These are phyloP conservation scores for Pseudochirops corinnae DNA, from an alignment of 2,797 vertebrate genomes.

Conservation along the genomic window DNA sequence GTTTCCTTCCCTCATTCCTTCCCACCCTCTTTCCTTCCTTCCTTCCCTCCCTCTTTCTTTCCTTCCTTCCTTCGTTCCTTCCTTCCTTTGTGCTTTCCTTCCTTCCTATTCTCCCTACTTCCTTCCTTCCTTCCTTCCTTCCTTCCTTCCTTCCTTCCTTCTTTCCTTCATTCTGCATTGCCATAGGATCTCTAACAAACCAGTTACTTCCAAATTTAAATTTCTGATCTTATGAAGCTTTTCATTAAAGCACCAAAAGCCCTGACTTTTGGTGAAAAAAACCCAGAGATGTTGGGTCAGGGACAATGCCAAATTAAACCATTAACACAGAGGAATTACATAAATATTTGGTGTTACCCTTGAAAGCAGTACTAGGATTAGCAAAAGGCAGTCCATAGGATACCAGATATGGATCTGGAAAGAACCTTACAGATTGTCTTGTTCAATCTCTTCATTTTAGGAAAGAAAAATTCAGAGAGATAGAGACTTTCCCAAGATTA, in stretches of 20 bases:
- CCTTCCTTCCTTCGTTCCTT: not conserved
- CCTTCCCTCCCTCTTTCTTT: too few relatives aligned
- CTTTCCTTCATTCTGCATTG: not conserved
- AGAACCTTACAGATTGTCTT: not conserved
- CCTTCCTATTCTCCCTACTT: too few relatives aligned
- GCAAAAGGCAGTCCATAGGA: not conserved
- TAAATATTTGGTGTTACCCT: not conserved
- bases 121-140: too few relatives aligned
- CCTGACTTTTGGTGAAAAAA: too few relatives aligned
- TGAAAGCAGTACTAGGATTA: not conserved
- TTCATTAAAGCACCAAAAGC: not conserved
- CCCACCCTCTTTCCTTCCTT: not conserved
- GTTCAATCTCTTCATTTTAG: not conserved
- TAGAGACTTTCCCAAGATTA: not conserved
- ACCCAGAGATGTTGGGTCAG: not conserved
- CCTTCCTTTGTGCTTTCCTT: not conserved
- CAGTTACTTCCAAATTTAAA: not conserved
- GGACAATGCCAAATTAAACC: not conserved
- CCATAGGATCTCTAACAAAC: not conserved
- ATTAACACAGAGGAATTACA: not conserved
- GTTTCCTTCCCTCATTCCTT: not conserved
- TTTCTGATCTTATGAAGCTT: not conserved
- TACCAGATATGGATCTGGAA: not conserved
- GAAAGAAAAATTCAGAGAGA: not conserved
- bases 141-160: not conserved